Evolutionary conservation across 2,888 invertebrate species (phyloP).

Genomic region (Hyposoter didymator): DNA sequence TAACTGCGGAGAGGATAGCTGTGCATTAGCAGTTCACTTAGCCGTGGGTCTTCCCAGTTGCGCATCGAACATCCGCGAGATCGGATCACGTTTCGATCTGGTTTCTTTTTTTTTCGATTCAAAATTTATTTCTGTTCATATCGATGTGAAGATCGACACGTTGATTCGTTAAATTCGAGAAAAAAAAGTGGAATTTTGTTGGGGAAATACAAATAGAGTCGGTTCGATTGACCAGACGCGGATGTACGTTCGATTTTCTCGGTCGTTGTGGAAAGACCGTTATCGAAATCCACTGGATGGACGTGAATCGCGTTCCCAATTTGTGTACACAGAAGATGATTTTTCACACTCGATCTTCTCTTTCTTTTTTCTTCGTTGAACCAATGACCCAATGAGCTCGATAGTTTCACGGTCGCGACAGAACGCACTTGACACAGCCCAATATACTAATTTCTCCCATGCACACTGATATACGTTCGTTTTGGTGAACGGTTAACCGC

Average conservation of each 20-base stretch:
- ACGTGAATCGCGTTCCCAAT: constrained; percentile 59
- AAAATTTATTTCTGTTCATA: not conserved
- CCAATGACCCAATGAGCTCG: constrained; percentile 80
- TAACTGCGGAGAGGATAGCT: constrained; percentile 79
- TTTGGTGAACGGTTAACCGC: constrained; percentile 50
- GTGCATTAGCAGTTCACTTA: constrained; percentile 60
- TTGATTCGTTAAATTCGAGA: not conserved
- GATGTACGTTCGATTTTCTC: constrained; percentile 29
- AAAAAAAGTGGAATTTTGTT: constrained; percentile 4
- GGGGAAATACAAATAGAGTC: constrained; percentile 13
- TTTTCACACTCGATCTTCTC: not conserved
- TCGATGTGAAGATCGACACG: not conserved
- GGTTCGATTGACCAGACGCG: constrained; percentile 12
- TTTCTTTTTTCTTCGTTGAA: constrained; percentile 68
- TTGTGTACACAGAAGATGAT: constrained; percentile 3
- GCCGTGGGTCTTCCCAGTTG: constrained; percentile 76
- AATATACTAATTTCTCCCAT: constrained; percentile 53
- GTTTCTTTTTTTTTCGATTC: constrained; percentile 6
- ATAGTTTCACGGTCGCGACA: constrained; percentile 72
- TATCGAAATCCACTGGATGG: constrained; percentile 74
- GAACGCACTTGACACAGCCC: constrained; percentile 51
- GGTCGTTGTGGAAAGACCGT: constrained; percentile 68
- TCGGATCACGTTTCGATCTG: constrained; percentile 65
- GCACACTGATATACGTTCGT: constrained; percentile 1
- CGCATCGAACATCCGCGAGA: constrained; percentile 81